Base-by-base conservation (phyloP, 2,113 vertebrate genomes). In the Ptychochromis oligacanthus region DNA sequence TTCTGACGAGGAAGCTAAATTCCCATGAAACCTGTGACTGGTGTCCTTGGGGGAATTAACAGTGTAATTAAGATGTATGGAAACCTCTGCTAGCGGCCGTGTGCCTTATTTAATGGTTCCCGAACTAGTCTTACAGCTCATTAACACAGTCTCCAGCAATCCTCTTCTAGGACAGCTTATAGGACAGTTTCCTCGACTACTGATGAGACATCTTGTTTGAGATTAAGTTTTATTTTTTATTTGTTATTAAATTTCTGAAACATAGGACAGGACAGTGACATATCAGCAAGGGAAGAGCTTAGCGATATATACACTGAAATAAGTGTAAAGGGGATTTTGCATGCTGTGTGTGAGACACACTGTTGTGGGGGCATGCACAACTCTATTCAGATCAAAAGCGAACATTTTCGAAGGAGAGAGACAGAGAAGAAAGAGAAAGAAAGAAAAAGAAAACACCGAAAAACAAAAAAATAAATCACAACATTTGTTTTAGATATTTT, bases 41-140 rank as follows among this genome's bases (percentile, higher is more conserved):
- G 34, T 26, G 5, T 28, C 18, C 20, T 34, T 40, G n/a, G 40
- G 28, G 46, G 34, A 60, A 60, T 62, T 24, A 26, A 24, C 14
- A 22, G 14, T 43, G 55, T 75, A 38, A 61, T 75, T 58, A 58
- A 70, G 38, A 74, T 60, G 55, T 57, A 75, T 20, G 79, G 26
- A 85, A 62, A 36, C 10, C 40, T 36, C 18, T 79, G 76, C 24
- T 78, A 58, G 74, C 77, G 64, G 43, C n/a, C 18, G 54, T 83
- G 46, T 75, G 31, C 31, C 14, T 62, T 79, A 57, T 80, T 72
- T 83, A 24, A 61, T 75, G 54, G 46, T 46, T 80, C 52, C 56
- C 60, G 78, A 77, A 28, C 62, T 36, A 84, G 24, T 31, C n/a
- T 43, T 76, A 13, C 54, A 70, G 54, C 49, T 84, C 49, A 62